Evolutionary conservation across 2,113 vertebrate genomes (phyloP).

Genomic region (Gobio gobio): DNA sequence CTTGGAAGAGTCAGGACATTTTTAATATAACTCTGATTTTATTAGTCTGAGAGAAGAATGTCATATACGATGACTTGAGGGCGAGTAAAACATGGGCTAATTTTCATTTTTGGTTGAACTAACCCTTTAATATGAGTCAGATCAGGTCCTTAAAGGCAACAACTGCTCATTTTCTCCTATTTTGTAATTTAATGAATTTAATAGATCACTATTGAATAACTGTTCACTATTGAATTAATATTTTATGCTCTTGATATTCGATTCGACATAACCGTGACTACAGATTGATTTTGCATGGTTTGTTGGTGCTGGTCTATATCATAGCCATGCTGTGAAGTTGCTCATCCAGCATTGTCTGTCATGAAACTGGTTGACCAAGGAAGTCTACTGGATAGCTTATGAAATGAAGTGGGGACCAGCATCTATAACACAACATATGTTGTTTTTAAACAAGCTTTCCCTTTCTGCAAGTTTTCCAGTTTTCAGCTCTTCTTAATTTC

Average conservation of each 20-base stretch:
- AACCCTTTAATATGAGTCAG: neutral
- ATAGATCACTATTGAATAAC: neutral
- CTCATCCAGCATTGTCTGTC: neutral
- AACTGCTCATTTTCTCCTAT: neutral
- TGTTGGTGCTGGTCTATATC: neutral
- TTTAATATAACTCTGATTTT: too few species aligned
- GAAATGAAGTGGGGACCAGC: neutral
- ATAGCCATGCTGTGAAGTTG: neutral
- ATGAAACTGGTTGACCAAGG: neutral
- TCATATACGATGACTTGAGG: too few species aligned
- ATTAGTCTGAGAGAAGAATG: too few species aligned
- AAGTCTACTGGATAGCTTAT: neutral
- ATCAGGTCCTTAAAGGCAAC: neutral
- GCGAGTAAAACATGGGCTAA: too few species aligned
- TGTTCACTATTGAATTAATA: neutral
- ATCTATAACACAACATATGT: neutral
- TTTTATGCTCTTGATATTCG: too few species aligned
- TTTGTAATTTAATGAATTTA: neutral
- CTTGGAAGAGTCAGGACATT: too few species aligned
- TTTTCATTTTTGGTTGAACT: too few species aligned
- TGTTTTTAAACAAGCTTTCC: neutral
- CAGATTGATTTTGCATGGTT: neutral
- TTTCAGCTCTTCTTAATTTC: constrained; percentile 22
- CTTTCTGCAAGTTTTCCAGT: neutral
- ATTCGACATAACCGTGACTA: too few species aligned